Evolutionary conservation across 2,113 vertebrate genomes (phyloP).

Genomic region (Toxotes jaculatrix): DNA sequence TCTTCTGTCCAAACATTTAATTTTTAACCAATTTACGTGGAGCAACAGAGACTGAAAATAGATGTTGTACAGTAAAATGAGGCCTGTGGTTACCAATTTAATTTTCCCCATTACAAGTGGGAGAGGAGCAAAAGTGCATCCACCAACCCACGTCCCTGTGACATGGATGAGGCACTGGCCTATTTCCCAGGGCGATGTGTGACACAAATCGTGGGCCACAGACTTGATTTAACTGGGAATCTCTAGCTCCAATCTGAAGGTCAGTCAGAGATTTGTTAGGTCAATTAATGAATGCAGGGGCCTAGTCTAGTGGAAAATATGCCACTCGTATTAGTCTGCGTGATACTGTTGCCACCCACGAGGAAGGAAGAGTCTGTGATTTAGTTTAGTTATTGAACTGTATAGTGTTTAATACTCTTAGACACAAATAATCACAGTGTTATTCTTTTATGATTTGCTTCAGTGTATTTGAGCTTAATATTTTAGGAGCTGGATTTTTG

Average conservation of each 20-base stretch:
- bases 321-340: background rate
- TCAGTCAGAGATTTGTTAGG: conserved; percentile 44
- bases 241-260: conserved; percentile 60
- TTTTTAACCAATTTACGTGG: background rate
- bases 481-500: background rate
- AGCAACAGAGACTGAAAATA: background rate
- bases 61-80: background rate
- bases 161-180: conserved; percentile 70
- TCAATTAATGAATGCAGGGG: conserved; percentile 46
- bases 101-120: conserved; percentile 51
- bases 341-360: conserved; percentile 4
- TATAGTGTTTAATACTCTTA: background rate
- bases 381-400: background rate
- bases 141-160: conserved; percentile 53
- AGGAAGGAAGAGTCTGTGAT: background rate
- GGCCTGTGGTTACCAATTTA: conserved; percentile 39
- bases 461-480: background rate
- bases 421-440: background rate
- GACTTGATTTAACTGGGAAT: conserved; percentile 63
- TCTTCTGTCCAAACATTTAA: background rate
- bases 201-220: conserved; percentile 63
- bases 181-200: conserved; percentile 72
- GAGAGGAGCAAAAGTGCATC: conserved; percentile 58
- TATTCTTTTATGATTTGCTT: background rate
- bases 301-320: conserved; percentile 34